Base-by-base conservation (phyloP, 2,888 invertebrate genomes). In the Euproctis similis region DNA sequence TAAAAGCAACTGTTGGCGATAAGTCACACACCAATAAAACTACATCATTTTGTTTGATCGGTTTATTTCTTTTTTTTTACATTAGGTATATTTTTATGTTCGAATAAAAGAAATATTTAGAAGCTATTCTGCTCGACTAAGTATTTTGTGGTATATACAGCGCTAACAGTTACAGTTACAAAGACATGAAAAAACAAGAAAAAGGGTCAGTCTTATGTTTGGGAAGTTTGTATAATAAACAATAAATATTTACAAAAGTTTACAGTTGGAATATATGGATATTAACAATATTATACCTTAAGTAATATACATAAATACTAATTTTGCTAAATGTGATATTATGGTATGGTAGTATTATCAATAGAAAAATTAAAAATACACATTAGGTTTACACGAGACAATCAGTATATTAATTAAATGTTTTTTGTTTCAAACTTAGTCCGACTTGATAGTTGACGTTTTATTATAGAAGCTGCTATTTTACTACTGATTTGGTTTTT, bases 141-240 rank as follows among this genome's bases (percentile, higher is more conserved):
- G 52, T 64, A 61, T 21, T n/a, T n/a, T 68, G 62, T 36, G 28
- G 23, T 73, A 21, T 11, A 10, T 21, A 73, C 62, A 78, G 70
- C 68, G 61, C 71, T 71, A 70, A 39, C n/a, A n/a, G 28, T 42
- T 50, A 39, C 37, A 70, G 59, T 64, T 68, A 74, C 59, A 76
- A 73, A 75, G 69, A 78, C 70, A 74, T 76, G 59, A 65, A 80
- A 17, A 77, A 84, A 77, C 62, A 78, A 82, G 81, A 81, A 70
- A 78, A 82, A 78, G 82, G 84, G 73, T 84, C 84, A 84, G 84
- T 84, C 84, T 84, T 84, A 82, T 84, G 66, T 80, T 82, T 81
- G 84, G 84, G 81, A 82, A 82, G 76, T 73, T 72, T 77, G 76
- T 81, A 80, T 69, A 78, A 76, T 73, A 77, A 81, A 75, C 60